These are phyloP conservation scores for Melikaiella ostensackeni DNA, from an alignment of 2,888 invertebrate species.

Conservation along the genomic window DNA sequence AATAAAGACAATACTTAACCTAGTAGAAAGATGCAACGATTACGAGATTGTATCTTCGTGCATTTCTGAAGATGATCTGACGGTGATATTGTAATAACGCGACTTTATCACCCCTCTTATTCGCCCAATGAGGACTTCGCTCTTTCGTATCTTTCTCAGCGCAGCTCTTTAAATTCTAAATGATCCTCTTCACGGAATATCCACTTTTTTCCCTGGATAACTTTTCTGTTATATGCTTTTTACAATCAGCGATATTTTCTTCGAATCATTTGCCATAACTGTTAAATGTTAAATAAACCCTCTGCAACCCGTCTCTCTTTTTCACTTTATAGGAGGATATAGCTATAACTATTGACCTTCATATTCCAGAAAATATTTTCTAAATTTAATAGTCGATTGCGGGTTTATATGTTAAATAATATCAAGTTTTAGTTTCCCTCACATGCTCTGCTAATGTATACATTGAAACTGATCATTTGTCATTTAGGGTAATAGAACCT, in stretches of 20 bases:
- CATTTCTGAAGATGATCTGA: background rate
- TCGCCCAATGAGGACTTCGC: background rate
- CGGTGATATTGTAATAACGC: background rate
- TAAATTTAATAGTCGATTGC: background rate
- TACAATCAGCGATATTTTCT: no score
- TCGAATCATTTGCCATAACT: no score
- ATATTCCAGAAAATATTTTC: background rate
- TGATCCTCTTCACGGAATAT: background rate
- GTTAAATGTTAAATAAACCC: background rate
- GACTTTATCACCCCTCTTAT: background rate
- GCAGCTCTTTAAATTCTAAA: background rate
- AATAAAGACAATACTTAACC: background rate
- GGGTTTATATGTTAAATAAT: background rate
- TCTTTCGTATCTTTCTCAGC: background rate
- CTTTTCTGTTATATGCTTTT: background rate
- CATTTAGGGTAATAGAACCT: conserved; percentile 21
- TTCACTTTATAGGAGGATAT: background rate
- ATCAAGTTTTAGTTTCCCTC: background rate
- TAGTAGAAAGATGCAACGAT: background rate
- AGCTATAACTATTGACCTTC: background rate
- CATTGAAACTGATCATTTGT: background rate
- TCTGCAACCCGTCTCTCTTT: background rate
- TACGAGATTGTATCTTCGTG: background rate
- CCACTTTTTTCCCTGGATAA: background rate
- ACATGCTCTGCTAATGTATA: background rate